Conservation (phyloP, 2,888 invertebrate genomes). For the Myopa tessellatipennis region DNA sequence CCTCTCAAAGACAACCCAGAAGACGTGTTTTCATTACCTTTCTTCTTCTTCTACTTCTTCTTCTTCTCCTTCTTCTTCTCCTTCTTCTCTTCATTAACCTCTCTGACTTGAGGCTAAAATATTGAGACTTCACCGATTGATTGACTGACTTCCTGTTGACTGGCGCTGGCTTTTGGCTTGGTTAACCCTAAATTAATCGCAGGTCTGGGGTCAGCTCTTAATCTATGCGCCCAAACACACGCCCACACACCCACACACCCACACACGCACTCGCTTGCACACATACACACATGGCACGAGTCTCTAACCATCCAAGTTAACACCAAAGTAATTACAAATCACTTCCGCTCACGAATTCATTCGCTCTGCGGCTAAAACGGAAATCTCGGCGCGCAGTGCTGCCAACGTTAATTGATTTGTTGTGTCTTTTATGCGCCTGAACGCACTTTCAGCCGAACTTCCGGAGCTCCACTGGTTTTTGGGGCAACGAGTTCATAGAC, state of each 20-base stretch:
- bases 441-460: neutral
- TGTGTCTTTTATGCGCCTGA: slow-evolving; percentile 19
- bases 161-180: slow-evolving; percentile 6
- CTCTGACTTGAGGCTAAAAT: slow-evolving; percentile 3
- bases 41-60: no score
- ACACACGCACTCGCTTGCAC: neutral
- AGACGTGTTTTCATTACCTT: no score
- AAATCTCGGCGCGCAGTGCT: slow-evolving; percentile 14
- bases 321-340: slow-evolving; percentile 28
- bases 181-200: slow-evolving; percentile 36
- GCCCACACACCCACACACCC: slow-evolving; percentile 7
- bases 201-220: neutral
- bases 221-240: neutral
- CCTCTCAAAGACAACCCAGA: no score
- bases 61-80: no score
- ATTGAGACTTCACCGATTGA: slow-evolving; percentile 30
- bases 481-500: no score
- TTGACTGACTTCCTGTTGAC: slow-evolving; percentile 33
- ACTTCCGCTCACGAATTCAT: slow-evolving; percentile 31
- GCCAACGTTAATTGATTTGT: slow-evolving; percentile 29
- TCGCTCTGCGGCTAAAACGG: slow-evolving; percentile 33
- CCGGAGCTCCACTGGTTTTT: neutral
- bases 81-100: neutral
- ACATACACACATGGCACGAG: slow-evolving; percentile 31
- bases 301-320: neutral